Evolutionary conservation across 2,888 invertebrate genomes (phyloP).

Genomic region (Temnothorax rugatulus): DNA sequence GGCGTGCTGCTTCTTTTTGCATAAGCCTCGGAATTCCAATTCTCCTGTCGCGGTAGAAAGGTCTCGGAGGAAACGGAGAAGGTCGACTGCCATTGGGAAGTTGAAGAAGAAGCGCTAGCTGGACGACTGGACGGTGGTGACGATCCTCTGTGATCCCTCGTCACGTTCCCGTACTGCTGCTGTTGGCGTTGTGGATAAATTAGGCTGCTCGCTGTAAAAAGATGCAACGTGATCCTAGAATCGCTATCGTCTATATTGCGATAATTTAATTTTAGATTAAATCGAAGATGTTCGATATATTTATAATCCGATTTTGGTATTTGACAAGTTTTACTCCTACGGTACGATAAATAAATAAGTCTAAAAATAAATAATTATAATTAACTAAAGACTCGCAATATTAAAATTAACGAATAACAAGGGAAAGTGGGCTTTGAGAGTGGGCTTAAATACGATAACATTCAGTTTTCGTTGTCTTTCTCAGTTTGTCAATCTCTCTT

Average conservation of each 20-base stretch:
- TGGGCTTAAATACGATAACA: too few relatives aligned
- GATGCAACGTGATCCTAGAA: neutral
- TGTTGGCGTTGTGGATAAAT: slow-evolving; percentile 74
- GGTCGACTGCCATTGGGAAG: slow-evolving; percentile 78
- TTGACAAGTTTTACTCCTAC: neutral
- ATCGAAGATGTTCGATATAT: neutral
- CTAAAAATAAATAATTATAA: neutral
- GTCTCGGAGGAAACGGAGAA: slow-evolving; percentile 63
- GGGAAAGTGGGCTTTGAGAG: too few relatives aligned
- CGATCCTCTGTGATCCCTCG: slow-evolving; percentile 73
- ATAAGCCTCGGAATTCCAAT: slow-evolving; percentile 76
- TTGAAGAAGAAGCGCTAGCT: slow-evolving; percentile 79
- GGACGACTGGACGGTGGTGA: slow-evolving; percentile 80
- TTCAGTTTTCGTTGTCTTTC: too few relatives aligned
- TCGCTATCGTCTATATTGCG: neutral
- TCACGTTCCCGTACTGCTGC: slow-evolving; percentile 73
- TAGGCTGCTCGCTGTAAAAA: slow-evolving; percentile 61
- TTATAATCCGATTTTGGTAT: neutral
- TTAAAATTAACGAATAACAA: too few relatives aligned
- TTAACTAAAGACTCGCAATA: too few relatives aligned
- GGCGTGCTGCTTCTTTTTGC: slow-evolving; percentile 80
- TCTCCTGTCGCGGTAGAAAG: slow-evolving; percentile 74
- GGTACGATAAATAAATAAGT: neutral
- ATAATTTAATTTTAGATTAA: neutral
- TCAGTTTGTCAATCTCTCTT: too few relatives aligned